Conservation (phyloP, 2,797 vertebrate species). For the Arnoldichthys spilopterus region DNA sequence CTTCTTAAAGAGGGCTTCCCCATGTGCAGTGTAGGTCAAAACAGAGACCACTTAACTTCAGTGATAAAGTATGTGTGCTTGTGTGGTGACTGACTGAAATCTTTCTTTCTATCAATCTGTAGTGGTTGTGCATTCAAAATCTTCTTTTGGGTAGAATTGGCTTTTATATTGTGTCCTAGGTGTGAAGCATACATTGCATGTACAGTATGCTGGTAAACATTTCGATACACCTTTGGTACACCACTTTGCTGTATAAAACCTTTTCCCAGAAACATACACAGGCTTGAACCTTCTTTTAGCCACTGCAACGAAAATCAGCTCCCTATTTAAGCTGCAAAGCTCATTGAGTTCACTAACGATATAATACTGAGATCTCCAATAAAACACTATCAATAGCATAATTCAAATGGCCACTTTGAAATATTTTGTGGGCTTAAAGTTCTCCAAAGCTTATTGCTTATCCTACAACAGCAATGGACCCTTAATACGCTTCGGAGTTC, state of each 20-base stretch:
- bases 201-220: too few species aligned
- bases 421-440: neutral
- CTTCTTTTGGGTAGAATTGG: too few species aligned
- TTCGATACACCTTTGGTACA: too few species aligned
- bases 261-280: neutral
- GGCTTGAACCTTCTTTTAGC: neutral
- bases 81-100: too few species aligned
- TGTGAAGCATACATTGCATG: too few species aligned
- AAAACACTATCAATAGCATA: neutral
- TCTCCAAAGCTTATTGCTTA: neutral
- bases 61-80: too few species aligned
- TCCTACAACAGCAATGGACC: neutral
- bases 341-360: neutral
- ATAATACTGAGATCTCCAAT: neutral
- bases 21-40: neutral
- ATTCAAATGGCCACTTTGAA: too few species aligned
- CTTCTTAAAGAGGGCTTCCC: neutral
- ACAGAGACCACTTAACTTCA: constrained; percentile 14
- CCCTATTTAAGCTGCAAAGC: neutral
- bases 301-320: neutral
- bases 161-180: too few species aligned
- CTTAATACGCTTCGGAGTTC: neutral
- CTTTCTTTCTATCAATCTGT: too few species aligned
- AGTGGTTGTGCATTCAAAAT: too few species aligned
- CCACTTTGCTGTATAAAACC: neutral